Evolutionary conservation across 2,113 vertebrate species (phyloP).

Genomic region (Myodes glareolus): DNA sequence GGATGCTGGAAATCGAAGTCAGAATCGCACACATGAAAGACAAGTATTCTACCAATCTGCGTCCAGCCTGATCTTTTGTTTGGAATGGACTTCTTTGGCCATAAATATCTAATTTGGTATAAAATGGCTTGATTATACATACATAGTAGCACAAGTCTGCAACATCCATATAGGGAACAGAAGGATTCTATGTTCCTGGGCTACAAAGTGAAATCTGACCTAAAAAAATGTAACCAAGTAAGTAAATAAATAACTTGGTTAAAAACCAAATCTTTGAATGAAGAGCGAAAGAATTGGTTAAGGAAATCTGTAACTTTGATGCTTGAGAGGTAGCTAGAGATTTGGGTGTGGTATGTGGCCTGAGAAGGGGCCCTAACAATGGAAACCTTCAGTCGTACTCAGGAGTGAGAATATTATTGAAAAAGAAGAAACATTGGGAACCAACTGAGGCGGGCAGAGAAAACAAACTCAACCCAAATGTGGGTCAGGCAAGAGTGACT

Average conservation of each 20-base stretch:
- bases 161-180: not conserved
- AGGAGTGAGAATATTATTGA: not conserved
- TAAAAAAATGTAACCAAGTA: not conserved
- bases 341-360: not conserved
- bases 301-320: not conserved
- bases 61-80: not conserved
- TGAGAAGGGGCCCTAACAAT: not conserved
- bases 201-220: not conserved
- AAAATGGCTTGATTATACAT: not conserved
- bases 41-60: not conserved
- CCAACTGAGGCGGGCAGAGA: not conserved
- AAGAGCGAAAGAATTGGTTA: not conserved
- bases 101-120: not conserved
- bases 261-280: not conserved
- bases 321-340: not conserved
- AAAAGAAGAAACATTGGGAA: too few species aligned
- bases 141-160: not conserved
- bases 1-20: not conserved
- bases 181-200: not conserved
- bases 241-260: not conserved
- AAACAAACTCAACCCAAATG: not conserved
- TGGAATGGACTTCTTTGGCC: not conserved
- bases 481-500: not conserved
- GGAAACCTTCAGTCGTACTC: not conserved
- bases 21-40: not conserved